phyloP scores from a whole-genome alignment of 2,888 invertebrate species.

The Hydriomena furcata region DNA sequence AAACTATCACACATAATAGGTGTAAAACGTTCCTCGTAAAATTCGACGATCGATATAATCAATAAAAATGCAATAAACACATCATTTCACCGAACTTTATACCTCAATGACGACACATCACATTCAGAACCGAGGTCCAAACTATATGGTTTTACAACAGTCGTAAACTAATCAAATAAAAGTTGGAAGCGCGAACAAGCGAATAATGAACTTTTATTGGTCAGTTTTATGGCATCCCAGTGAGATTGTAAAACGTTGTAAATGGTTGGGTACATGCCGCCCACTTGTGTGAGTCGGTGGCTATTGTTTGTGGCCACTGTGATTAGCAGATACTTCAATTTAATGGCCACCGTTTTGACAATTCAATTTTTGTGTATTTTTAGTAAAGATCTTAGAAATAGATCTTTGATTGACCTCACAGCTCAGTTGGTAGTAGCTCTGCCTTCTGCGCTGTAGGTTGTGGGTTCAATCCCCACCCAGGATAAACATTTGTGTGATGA shows the following conservation, averaged over 20 bases:
- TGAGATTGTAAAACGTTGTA: slow-evolving; percentile 66
- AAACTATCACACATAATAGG: background rate
- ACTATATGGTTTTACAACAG: slow-evolving; percentile 65
- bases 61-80: slow-evolving; percentile 27
- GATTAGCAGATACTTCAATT: slow-evolving; percentile 45
- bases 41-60: slow-evolving; percentile 9
- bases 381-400: too few species aligned
- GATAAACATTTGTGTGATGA: too few species aligned
- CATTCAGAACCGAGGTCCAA: slow-evolving; percentile 43
- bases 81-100: slow-evolving; percentile 28
- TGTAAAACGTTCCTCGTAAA: slow-evolving; percentile 2
- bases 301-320: slow-evolving; percentile 43
- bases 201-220: slow-evolving; percentile 84
- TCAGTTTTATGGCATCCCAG: slow-evolving; percentile 79
- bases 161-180: slow-evolving; percentile 80
- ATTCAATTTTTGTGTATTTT: background rate
- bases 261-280: slow-evolving; percentile 49
- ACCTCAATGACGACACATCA: slow-evolving; percentile 30
- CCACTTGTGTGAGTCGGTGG: slow-evolving; percentile 30
- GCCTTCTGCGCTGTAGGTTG: too few species aligned
- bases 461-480: too few species aligned
- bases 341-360: slow-evolving; percentile 22
- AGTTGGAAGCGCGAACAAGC: slow-evolving; percentile 79
- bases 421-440: too few species aligned
- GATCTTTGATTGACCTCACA: too few species aligned